A percentile compares a stretch with the other conserved stretches of the same genome.
phyloP scores from a whole-genome alignment of 2,888 invertebrate genomes.

The Eulithis testata region DNA sequence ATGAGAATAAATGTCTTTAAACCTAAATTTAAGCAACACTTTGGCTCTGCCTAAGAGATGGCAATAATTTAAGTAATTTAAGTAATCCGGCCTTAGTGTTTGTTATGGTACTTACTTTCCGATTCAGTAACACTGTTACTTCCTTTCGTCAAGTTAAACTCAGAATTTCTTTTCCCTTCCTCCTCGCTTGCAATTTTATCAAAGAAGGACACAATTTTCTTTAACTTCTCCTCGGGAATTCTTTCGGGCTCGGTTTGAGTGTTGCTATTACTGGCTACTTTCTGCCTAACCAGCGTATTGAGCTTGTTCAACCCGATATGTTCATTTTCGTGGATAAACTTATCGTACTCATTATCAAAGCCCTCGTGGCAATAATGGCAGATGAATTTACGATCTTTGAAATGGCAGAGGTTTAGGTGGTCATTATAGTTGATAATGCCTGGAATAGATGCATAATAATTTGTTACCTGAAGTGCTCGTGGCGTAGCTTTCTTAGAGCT shows the following conservation, averaged over 20 bases:
- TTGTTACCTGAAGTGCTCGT: too few species aligned
- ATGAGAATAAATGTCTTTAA: too few species aligned
- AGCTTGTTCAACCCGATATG: constrained; percentile 69
- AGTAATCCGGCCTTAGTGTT: too few species aligned
- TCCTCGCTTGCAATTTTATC: constrained; percentile 66
- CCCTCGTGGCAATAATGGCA: constrained; percentile 79
- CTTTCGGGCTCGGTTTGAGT: constrained; percentile 70
- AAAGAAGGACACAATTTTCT: constrained; percentile 76
- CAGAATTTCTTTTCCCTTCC: constrained; percentile 60
- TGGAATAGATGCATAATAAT: constrained; percentile 43
- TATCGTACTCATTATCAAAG: constrained; percentile 63
- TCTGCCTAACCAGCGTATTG: constrained; percentile 42
- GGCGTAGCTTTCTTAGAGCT: too few species aligned
- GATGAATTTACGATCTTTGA: constrained; percentile 59
- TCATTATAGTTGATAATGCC: constrained; percentile 80
- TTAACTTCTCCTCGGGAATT: constrained; percentile 68
- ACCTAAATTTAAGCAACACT: too few species aligned
- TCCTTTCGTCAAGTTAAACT: constrained; percentile 51
- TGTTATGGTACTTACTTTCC: constrained; percentile 3
- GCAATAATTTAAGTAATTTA: too few species aligned
- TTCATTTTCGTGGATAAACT: constrained; percentile 67
- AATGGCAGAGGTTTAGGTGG: constrained; percentile 73
- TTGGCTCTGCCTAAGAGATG: too few species aligned
- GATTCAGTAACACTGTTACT: constrained; percentile 23
- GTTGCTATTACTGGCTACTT: constrained; percentile 55